Evolutionary conservation across 2,888 invertebrate genomes (phyloP).

Genomic region (Tryphoninae sp.): DNA sequence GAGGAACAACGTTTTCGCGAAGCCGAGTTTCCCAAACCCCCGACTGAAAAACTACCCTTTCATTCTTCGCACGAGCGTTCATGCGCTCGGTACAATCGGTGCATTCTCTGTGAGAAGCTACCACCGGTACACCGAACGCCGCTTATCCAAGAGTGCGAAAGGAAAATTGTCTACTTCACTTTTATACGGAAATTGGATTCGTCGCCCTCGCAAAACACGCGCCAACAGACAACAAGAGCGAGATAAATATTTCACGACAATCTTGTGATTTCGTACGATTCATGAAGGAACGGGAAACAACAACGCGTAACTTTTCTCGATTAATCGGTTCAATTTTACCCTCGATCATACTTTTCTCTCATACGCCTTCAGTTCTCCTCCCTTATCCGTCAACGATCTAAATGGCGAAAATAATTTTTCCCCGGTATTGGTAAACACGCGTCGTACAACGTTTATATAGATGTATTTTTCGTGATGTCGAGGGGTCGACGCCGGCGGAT

Average conservation of each 20-base stretch:
- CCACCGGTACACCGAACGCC: not conserved
- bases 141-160: conserved; percentile 15
- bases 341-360: not conserved
- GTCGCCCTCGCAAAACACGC: not conserved
- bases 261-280: not conserved
- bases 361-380: not conserved
- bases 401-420: conserved; percentile 36
- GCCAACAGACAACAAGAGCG: not conserved
- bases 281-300: not conserved
- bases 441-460: no score
- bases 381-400: conserved; percentile 24
- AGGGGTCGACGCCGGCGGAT: conserved; percentile 37
- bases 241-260: not conserved
- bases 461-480: conserved; percentile 9
- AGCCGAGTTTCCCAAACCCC: conserved; percentile 9
- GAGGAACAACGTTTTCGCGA: conserved; percentile 23
- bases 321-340: conserved; percentile 14
- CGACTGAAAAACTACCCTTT: not conserved
- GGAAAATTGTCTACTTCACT: conserved; percentile 48
- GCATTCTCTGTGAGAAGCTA: conserved; percentile 1
- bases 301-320: not conserved
- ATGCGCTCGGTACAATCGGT: conserved; percentile 8
- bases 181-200: conserved; percentile 42
- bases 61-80: not conserved
- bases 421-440: not conserved